These are phyloP conservation scores for Tiaroga cobitis DNA, from an alignment of 2,797 vertebrate species.

Conservation along the genomic window DNA sequence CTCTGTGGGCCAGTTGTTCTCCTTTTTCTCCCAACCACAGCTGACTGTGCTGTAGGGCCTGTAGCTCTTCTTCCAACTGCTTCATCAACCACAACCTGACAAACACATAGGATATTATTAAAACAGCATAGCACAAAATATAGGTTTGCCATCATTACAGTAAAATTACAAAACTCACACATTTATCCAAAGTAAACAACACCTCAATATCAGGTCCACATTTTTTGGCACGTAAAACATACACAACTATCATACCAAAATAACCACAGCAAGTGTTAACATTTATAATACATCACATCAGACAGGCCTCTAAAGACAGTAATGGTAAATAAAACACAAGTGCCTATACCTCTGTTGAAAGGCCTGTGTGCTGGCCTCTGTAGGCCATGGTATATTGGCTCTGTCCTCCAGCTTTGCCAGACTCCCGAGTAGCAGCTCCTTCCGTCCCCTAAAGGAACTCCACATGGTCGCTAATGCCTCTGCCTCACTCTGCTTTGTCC, in stretches of 20 bases:
- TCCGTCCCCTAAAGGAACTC: slow-evolving; percentile 85
- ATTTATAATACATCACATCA: not conserved
- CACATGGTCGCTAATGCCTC: slow-evolving; percentile 84
- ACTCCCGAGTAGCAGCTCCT: slow-evolving; percentile 84
- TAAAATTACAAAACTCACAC: not conserved
- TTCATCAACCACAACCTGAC: slow-evolving; percentile 88
- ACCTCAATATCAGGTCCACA: not conserved
- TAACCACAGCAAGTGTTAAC: not conserved
- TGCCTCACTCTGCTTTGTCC: slow-evolving; percentile 85
- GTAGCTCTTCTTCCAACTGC: slow-evolving; percentile 92
- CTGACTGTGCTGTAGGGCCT: slow-evolving; percentile 89
- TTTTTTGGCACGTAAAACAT: not conserved
- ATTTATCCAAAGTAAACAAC: not conserved
- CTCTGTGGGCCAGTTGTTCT: slow-evolving; percentile 89
- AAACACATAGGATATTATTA: slow-evolving; percentile 37
- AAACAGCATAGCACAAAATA: not conserved
- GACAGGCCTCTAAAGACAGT: not conserved
- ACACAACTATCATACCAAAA: not conserved
- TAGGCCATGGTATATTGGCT: slow-evolving; percentile 75
- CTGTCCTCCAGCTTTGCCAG: slow-evolving; percentile 87
- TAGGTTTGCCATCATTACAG: not conserved
- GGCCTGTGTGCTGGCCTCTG: slow-evolving; percentile 83
- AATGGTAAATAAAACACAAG: not conserved
- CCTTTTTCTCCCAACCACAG: slow-evolving; percentile 91
- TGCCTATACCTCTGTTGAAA: slow-evolving; percentile 90